Evolutionary conservation across 2,888 invertebrate genomes (phyloP).

Genomic region (Adineta ricciae): DNA sequence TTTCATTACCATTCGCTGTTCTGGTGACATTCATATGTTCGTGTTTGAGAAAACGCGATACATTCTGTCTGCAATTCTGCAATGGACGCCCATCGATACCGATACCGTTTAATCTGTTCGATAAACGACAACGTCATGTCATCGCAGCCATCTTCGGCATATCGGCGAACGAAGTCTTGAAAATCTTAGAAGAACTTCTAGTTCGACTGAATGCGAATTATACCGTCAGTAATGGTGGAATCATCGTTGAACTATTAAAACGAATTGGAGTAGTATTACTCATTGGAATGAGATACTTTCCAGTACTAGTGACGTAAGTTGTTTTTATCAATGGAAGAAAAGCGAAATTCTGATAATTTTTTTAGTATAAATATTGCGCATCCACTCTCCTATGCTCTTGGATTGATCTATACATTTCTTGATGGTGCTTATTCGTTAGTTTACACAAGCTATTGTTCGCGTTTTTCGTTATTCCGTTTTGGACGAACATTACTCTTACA

Average conservation of each 20-base stretch:
- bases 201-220: neutral
- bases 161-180: constrained; percentile 7
- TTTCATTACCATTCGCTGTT: neutral
- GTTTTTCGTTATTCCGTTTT: neutral
- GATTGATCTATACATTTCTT: neutral
- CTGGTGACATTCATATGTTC: neutral
- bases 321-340: too few relatives aligned
- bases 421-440: neutral
- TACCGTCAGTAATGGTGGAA: neutral
- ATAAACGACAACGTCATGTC: constrained; percentile 18
- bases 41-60: constrained; percentile 7
- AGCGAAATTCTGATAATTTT: too few relatives aligned
- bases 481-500: neutral
- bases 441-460: neutral
- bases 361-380: neutral
- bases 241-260: constrained; percentile 26
- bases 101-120: constrained; percentile 11
- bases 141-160: constrained; percentile 8
- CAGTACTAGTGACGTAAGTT: constrained; percentile 8
- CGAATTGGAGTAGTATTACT: constrained; percentile 26
- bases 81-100: constrained; percentile 1
- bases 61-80: neutral
- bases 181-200: neutral
- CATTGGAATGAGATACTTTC: constrained; percentile 31
- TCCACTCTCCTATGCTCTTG: neutral